Evolutionary conservation across 2,113 vertebrate genomes (phyloP), one percentile per base, ranked within the genome.

Genomic region (Aldabrachelys gigantea): DNA sequence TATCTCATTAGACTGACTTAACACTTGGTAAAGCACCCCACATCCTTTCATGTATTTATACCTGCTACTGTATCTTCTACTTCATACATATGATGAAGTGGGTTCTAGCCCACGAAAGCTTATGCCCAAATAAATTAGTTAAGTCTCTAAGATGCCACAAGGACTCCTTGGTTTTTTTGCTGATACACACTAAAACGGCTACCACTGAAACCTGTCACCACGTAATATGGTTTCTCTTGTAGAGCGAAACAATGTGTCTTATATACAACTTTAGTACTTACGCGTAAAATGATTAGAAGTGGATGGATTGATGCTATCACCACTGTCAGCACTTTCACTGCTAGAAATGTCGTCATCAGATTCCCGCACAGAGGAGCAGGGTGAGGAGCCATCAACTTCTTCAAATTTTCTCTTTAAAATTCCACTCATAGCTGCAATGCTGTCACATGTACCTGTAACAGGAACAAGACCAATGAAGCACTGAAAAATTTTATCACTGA

Each of bases 351-450:
- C 99, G 96, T 99, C 99, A 91, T 99, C 99, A 1, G 99, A 99
- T 97, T 99, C 99, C 97, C 99, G 97, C 92, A 99, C 98, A 41
- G 99, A 99, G 69, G 99, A 99, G 97, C 99, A 99, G n/a, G 99
- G 99, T 38, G 99, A 99, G 92, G 99, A 98, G 97, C 99, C 99
- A 94, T 99, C 99, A 95, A 99, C 99, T 99, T 99, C 99, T 98
- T 99, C 99, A 98, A 99, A 99, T 98, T 99, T 99, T 98, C 99
- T 99, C 98, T 99, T 99, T 98, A 99, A 98, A 98, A 99, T 99
- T 98, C 99, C 99, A 84, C 99, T 99, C 99, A 99, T 99, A 95
- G 98, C 98, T 98, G 95, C 98, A 75, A 79, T 6, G 8, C 94
- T 97, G 95, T 98, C 97, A 85, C 98, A 97, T 97, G 97, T 96